Base-by-base conservation (phyloP, 2,888 invertebrate species). In the Lithophane leautieri region DNA sequence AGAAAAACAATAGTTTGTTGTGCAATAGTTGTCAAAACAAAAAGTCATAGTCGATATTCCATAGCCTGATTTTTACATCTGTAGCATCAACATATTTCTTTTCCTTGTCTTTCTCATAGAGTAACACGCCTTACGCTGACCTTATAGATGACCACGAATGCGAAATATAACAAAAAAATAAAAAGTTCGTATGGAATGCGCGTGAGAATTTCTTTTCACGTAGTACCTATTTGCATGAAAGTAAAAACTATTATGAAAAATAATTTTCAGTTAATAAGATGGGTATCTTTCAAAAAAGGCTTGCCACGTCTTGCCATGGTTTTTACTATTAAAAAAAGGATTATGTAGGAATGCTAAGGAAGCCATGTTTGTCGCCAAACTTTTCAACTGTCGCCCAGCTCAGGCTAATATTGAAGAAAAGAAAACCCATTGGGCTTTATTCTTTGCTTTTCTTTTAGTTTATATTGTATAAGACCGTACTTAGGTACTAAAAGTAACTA, bases 1-100 rank as follows among this genome's bases (percentile, higher is more conserved):
- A 90, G 93, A 92, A 93, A 89, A 85, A 88, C 85, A 89, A 77
- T 80, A 85, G 77, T 88, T 87, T 89, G 90, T 94, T 92, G 93
- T 93, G 94, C 93, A 94, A 94, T 88, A 68, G 58, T 78, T 83
- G 90, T 88, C 89, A 90, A 90, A 89, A 90, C 80, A 79, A 89
- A 91, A 89, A 90, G 90, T 90, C 90, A 91, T 89, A 69, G 71
- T 81, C 34, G 9, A n/a, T 60, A 34, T 56, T 80, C 58, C 79
- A 25, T 9, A n/a, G 0, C 0, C 0, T 1, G 12, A 3, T 12
- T 25, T 11, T 12, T 12, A 16, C 0, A 67, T 50, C 42, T 34
- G 0, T 7, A 67, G 71, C 78, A 73, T 77, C 1, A n/a, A 1
- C 0, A 12, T 11, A 14, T 40, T 42, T 62, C 16, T 68, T 40